These are phyloP conservation scores for Pachypsylla venusta DNA, from an alignment of 1,140 invertebrate species.

Conservation along the genomic window DNA sequence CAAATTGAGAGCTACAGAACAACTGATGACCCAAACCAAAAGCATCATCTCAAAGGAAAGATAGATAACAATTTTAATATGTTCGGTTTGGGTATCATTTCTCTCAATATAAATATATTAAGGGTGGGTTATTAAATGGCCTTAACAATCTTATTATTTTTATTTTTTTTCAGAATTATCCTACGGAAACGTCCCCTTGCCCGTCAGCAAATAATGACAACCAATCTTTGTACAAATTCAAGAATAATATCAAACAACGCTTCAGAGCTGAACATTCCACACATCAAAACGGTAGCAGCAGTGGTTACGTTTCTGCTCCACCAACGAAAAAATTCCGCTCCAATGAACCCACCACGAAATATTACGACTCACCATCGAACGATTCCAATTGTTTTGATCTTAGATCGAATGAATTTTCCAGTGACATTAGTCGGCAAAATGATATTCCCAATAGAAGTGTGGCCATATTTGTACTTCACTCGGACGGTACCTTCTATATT, in stretches of 20 bases:
- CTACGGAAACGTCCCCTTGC: conserved; percentile 5
- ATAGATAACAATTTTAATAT: too few relatives aligned
- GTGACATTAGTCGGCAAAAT: neutral
- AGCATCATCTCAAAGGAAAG: too few relatives aligned
- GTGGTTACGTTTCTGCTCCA: neutral
- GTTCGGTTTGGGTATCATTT: too few relatives aligned
- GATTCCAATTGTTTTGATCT: neutral
- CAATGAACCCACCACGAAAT: neutral
- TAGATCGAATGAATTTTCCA: neutral
- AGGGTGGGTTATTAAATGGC: too few relatives aligned
- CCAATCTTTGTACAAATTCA: conserved; percentile 64
- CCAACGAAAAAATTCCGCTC: neutral
- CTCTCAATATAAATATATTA: too few relatives aligned
- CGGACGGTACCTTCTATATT: conserved; percentile 77
- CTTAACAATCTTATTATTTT: too few relatives aligned
- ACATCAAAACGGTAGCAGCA: neutral
- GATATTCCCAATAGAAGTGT: conserved; percentile 33
- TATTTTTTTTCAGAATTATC: neutral
- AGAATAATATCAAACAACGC: conserved; percentile 82
- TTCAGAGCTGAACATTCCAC: conserved; percentile 37
- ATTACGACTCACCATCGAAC: neutral
- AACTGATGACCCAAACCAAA: too few relatives aligned
- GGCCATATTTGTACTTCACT: conserved; percentile 67
- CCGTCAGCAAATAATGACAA: conserved; percentile 22
- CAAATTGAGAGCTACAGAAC: too few relatives aligned